Base-by-base conservation (phyloP, 1,140 invertebrate species). In the Euwallacea similis region DNA sequence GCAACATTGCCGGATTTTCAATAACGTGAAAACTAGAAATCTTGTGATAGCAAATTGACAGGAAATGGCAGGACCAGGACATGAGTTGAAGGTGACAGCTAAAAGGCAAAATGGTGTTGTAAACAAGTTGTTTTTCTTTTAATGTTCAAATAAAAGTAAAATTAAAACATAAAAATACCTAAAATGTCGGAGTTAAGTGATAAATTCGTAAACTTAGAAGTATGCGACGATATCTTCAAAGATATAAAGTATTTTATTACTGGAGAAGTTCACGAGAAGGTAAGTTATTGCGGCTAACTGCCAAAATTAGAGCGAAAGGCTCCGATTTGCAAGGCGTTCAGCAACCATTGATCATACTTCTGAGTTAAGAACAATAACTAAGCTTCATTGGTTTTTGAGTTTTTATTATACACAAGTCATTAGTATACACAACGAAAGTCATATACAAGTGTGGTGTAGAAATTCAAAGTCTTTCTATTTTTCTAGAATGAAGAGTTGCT, bases 401-500 rank as follows among this genome's bases (percentile, higher is more conserved):
- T 2, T 33, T 33, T 33, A 33, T 33, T 33, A 33, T n/a, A 33
- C 4, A 33, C 21, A 33, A 33, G 4, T 33, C 4, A 33, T 33
- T 33, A 33, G 21, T 33, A 33, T 33, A 33, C 21, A 33, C 21
- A 33, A 33, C 21, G 21, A 33, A 33, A 33, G 21, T 33, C 21
- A 33, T 33, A 33, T 33, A 2, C 21, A 33, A 33, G 21, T 33
- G 21, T 4, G 21, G 21, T 33, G 21, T 33, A 4, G 21, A 33
- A 33, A 33, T 33, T 33, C 1, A 33, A 33, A 53, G 6, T 59
- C 6, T 65, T 69, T 33, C 21, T 33, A 33, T 33, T 11, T 55
- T 62, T 50, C 69, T 80, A 96, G 93, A 87, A 94, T 76, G 83
- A 91, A 77, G 87, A 87, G 77, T 82, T 94, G 73, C 82, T 96